Evolutionary conservation across 1,140 invertebrate genomes (phyloP), one percentile per base, ranked within the genome.

Genomic region (Leguminivora glycinivorella): DNA sequence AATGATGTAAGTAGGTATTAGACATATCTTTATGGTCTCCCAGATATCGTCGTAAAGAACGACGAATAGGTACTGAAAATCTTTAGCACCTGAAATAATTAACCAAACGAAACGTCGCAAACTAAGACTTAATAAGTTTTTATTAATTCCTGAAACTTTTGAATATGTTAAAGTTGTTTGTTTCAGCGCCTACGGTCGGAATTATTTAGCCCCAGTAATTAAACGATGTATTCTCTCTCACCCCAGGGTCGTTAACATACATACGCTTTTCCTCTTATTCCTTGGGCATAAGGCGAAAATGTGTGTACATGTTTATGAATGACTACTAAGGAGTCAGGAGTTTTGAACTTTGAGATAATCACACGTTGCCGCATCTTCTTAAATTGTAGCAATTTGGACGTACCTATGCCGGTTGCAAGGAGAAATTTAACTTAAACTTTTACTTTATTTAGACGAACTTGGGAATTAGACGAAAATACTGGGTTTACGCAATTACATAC

Each of bases 221-320:
- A 82, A 80, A 78, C 77, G 75, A 56, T 75, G 78, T 80, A 82
- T 80, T 82, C 79, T 78, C 77, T 58, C 75, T 74, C 17, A 43
- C 40, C 0, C 14, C 75, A 70, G 73, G 67, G 70, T 47, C 75
- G 77, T 83, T 77, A 83, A 22, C 47, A 22, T 52, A 22, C n/a
- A 22, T 2, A 22, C 47, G 22, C 19, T 52, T 22, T 52, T 52
- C 47, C 19, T 9, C 47, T 52, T 52, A 52, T 22, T 22, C 47
- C 47, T 9, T 6, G 4, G 80, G 72, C 74, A 75, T 84, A 84
- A 85, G 83, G 84, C 79, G 79, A 76, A 81, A 84, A 85, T 79
- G 84, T 84, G 72, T 24, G n/a, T 75, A 66, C 69, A 52, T 52
- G 19, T 52, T 52, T 52, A 52, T 52, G 47, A 52, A 22, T 10